A percentile compares a stretch with the other conserved stretches of the same genome.
These are phyloP conservation scores for Pelvicachromis taeniatus DNA, from an alignment of 2,113 vertebrate species.

Conservation along the genomic window DNA sequence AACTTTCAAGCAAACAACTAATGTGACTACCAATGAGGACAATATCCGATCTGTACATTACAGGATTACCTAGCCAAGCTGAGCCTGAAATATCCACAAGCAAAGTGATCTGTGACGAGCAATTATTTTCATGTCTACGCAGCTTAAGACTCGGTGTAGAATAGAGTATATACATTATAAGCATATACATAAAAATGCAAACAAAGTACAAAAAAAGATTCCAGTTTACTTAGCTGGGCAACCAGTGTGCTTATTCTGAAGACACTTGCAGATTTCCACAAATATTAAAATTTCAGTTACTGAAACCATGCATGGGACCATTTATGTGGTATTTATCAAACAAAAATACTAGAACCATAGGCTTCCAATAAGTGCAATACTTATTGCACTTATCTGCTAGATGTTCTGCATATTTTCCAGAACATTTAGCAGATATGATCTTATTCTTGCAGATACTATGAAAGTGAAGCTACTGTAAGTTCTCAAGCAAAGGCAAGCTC, in stretches of 20 bases:
- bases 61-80: too few relatives aligned
- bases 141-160: background rate
- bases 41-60: too few relatives aligned
- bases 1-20: too few relatives aligned
- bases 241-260: background rate
- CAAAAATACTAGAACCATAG: background rate
- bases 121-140: background rate
- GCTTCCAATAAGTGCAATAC: background rate
- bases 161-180: rapidly evolving
- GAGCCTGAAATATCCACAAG: too few relatives aligned
- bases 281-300: background rate
- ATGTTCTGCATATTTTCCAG: background rate
- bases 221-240: background rate
- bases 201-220: background rate
- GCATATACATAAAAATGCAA: background rate
- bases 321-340: background rate
- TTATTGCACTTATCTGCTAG: too few relatives aligned
- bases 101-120: background rate
- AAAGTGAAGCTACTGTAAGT: background rate
- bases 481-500: background rate
- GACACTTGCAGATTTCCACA: background rate
- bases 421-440: background rate
- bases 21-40: too few relatives aligned
- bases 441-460: background rate
- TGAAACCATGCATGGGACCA: background rate